These are phyloP conservation scores for Mystacornis crossleyi DNA, from an alignment of 2,113 vertebrate species.

Conservation along the genomic window DNA sequence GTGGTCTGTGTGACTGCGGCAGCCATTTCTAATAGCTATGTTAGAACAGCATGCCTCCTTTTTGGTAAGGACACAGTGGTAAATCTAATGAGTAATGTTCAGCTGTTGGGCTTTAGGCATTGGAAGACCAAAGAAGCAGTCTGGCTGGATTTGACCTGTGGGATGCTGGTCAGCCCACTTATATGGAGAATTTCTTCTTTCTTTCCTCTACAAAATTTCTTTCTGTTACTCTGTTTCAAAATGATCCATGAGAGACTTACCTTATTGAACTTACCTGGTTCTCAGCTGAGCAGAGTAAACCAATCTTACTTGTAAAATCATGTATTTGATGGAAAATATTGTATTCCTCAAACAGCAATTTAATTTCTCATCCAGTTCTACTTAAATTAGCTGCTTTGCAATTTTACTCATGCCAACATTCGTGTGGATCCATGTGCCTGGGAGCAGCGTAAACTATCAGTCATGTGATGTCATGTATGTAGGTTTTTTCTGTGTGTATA, in stretches of 20 bases:
- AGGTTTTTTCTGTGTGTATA: background rate
- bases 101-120: background rate
- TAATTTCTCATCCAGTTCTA: background rate
- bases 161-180: background rate
- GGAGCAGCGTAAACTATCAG: background rate
- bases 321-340: background rate
- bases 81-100: slow-evolving; percentile 42
- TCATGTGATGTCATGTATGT: background rate
- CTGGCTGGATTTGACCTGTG: background rate
- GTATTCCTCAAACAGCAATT: background rate
- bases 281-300: background rate
- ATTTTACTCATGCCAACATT: background rate
- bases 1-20: background rate
- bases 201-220: background rate
- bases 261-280: background rate
- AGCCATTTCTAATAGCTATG: background rate
- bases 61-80: background rate
- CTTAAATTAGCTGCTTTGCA: background rate
- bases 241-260: background rate
- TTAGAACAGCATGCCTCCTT: background rate
- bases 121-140: background rate
- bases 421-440: background rate
- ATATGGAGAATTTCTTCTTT: background rate
- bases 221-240: background rate
- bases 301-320: background rate